Base-by-base conservation (phyloP, 2,113 vertebrate species). In the Amphilophus citrinellus region DNA sequence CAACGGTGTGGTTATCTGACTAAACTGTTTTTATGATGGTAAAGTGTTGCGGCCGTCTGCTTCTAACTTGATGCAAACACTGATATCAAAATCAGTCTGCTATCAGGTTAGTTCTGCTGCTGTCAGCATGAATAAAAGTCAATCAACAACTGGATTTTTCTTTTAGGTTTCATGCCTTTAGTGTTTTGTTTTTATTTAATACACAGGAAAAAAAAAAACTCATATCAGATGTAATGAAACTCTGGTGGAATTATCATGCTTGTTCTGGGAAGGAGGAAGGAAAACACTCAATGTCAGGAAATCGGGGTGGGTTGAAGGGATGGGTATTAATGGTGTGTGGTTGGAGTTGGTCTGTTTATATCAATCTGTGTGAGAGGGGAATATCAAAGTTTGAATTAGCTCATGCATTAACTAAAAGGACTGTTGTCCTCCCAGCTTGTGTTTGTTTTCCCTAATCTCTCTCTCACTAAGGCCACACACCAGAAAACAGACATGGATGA, bases 271-370 rank as follows among this genome's bases (percentile, higher is more conserved):
- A 93, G 71, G 85, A 87, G 84, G 87, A 93, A 93, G 89, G 90
- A 90, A 93, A 94, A 88, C 57, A 65, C 83, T 95, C 91, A 90
- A 89, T 94, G 93, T 94, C 92, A 94, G 94, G 90, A 94, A 94
- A 91, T 83, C 71, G n/a, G 84, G 76, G 66, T 63, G 66, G 77
- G 82, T 73, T 57, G 15, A 32, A 76, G 63, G 62, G 66, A 42
- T 66, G 68, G 47, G 60, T 73, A 84, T 80, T 85, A 80, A 82
- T 76, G 63, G 77, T 80, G 82, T 80, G 91, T 91, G 68, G 68
- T 58, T 76, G 76, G 92, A 89, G 50, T 90, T 17, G 78, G 44
- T 84, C 80, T 62, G 65, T 76, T 78, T 87, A 61, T 61, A 66
- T 58, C 71, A 73, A 42, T 59, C 42, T 58, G 44, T 75, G 24